phyloP scores from a whole-genome alignment of 2,113 vertebrate species.

The Raphicerus campestris region DNA sequence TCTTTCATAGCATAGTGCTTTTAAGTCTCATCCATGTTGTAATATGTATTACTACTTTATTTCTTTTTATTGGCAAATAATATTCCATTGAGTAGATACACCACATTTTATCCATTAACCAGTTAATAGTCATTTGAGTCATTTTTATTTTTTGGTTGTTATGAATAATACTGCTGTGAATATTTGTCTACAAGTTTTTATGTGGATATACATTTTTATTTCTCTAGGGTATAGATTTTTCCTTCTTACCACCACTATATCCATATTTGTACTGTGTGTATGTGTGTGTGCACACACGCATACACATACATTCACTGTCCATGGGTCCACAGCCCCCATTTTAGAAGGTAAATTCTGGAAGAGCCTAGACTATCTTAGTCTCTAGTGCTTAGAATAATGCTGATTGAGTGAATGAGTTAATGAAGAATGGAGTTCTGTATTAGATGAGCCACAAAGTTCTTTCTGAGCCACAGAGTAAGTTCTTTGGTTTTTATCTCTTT shows the following conservation, averaged over 20 bases:
- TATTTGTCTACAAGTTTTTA: not conserved
- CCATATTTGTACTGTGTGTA: rapidly evolving
- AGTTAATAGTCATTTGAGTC: not conserved
- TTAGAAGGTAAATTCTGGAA: not conserved
- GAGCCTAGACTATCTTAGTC: not conserved
- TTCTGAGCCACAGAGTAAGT: not conserved
- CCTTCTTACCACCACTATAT: not conserved
- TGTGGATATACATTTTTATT: not conserved
- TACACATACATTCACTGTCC: not conserved
- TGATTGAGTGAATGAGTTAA: not conserved
- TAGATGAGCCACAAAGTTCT: not conserved
- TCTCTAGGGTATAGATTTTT: not conserved
- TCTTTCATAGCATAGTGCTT: not conserved
- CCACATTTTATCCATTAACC: not conserved
- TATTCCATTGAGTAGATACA: not conserved
- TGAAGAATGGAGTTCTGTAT: not conserved
- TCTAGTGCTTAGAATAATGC: not conserved
- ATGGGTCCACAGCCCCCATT: not conserved
- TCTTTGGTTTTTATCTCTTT: not conserved
- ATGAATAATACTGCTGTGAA: not conserved
- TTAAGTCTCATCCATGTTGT: not conserved
- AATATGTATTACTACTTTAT: not conserved
- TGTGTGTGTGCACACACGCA: rapidly evolving
- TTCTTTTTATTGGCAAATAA: conserved; percentile 9
- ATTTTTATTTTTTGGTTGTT: not conserved